Conservation (phyloP, 2,113 vertebrate species). For the Daboia siamensis region DNA sequence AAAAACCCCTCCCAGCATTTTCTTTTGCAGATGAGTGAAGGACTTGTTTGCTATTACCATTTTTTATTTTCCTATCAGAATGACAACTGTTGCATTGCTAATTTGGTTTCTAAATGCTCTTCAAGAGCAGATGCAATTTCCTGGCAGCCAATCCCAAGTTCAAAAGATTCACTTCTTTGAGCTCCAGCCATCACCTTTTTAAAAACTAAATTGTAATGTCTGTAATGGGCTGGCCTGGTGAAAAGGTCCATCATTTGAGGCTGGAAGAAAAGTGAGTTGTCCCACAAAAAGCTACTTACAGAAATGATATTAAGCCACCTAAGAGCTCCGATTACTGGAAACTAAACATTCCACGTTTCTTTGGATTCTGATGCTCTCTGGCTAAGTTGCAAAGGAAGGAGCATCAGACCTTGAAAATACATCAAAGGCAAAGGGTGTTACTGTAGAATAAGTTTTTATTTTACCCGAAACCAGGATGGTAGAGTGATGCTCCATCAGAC, state of each 20-base stretch:
- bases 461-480: constrained; percentile 86
- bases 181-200: background rate
- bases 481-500: constrained; percentile 82
- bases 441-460: constrained; percentile 87
- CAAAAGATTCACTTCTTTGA: background rate
- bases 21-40: background rate
- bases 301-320: no score
- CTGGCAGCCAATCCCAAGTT: background rate
- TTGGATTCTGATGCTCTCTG: background rate
- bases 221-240: background rate
- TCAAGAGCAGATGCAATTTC: background rate
- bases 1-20: background rate
- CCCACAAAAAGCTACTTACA: background rate
- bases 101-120: background rate
- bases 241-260: background rate
- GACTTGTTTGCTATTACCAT: background rate
- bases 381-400: background rate
- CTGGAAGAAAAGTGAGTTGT: background rate
- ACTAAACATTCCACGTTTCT: background rate
- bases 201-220: background rate
- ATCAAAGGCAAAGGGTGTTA: constrained; percentile 44
- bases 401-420: constrained; percentile 57
- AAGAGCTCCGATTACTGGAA: background rate
- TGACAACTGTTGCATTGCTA: background rate
- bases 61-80: background rate